Percentiles rank a stretch among this genome's conserved stretches.
Evolutionary conservation across 2,888 invertebrate species (phyloP).

Genomic region (Patella ulyssiponensis): DNA sequence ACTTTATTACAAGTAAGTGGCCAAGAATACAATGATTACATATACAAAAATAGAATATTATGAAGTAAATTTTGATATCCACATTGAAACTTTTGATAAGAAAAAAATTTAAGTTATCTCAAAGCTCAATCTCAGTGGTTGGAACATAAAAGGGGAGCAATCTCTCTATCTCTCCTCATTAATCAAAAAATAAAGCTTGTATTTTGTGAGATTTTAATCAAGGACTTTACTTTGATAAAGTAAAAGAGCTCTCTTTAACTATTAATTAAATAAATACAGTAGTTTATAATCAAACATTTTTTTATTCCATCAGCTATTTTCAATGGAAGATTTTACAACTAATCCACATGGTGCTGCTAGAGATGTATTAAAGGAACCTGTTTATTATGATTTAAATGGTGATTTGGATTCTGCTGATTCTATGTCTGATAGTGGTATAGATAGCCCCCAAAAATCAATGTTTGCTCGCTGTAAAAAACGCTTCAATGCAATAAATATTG

Average conservation of each 20-base stretch:
- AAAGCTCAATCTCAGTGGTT: too few species aligned
- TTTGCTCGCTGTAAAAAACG: not conserved
- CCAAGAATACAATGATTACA: not conserved
- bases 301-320: not conserved
- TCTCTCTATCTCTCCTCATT: too few species aligned
- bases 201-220: too few species aligned
- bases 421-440: constrained; percentile 2
- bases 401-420: not conserved
- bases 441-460: not conserved
- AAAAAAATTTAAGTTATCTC: too few species aligned
- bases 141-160: too few species aligned
- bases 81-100: not conserved
- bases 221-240: too few species aligned
- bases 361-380: constrained; percentile 24
- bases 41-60: too few species aligned
- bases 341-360: constrained; percentile 41
- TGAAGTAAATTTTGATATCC: too few species aligned
- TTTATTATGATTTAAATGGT: not conserved
- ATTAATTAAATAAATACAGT: too few species aligned
- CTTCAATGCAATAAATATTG: constrained; percentile 31
- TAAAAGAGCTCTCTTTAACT: too few species aligned
- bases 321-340: constrained; percentile 31
- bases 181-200: too few species aligned
- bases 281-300: not conserved
- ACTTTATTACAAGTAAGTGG: constrained; percentile 66